Percentiles rank a stretch among this genome's conserved stretches.
Conservation (phyloP, 2,113 vertebrate species). For the Dicerorhinus sumatrensis region DNA sequence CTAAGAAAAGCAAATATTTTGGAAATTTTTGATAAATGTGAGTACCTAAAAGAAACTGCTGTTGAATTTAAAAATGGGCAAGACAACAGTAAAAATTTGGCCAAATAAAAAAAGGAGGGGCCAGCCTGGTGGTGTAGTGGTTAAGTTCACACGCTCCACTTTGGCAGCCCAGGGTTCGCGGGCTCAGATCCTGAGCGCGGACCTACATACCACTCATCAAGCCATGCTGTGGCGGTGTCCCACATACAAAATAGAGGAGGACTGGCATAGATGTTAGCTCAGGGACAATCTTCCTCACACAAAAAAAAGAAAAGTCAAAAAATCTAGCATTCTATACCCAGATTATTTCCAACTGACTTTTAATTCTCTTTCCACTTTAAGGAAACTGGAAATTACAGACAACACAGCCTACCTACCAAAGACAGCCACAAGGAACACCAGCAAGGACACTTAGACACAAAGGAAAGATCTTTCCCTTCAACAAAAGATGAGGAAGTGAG, state of each 20-base stretch:
- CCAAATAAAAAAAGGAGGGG: neutral
- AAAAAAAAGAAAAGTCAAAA: neutral
- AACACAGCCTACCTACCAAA: neutral
- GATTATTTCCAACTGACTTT: conserved; percentile 47
- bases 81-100: neutral
- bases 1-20: conserved; percentile 31
- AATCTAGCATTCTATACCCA: neutral
- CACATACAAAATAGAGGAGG: too few relatives aligned
- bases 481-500: neutral
- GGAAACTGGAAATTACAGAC: neutral
- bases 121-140: too few relatives aligned
- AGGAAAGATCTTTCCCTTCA: neutral
- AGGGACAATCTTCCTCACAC: too few relatives aligned
- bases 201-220: too few relatives aligned
- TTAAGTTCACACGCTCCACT: too few relatives aligned
- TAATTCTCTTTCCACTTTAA: conserved; percentile 7
- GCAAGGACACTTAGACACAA: rapidly evolving
- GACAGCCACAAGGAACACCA: neutral
- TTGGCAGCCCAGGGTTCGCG: too few relatives aligned
- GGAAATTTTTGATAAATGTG: neutral
- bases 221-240: too few relatives aligned
- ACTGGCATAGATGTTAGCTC: too few relatives aligned
- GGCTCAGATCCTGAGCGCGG: too few relatives aligned
- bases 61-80: neutral
- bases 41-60: neutral